Conservation (phyloP, 2,113 vertebrate genomes). For the Nesoenas mayeri region DNA sequence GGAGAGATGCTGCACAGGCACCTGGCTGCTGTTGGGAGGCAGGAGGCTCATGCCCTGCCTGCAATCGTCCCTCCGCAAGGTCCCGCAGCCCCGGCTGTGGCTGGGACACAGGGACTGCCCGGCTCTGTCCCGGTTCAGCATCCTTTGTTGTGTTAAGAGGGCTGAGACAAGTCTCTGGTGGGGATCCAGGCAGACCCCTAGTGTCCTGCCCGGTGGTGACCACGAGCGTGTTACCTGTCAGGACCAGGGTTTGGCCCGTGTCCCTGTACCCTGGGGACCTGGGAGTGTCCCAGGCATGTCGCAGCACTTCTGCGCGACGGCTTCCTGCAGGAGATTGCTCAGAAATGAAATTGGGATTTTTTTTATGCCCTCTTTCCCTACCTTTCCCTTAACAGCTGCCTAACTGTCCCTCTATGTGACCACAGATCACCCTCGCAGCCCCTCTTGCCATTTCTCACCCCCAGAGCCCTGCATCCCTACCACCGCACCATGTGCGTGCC, state of each 20-base stretch:
- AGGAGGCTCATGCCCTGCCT: background rate
- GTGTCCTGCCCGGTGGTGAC: background rate
- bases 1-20: background rate
- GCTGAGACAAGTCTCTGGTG: background rate
- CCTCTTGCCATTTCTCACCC: background rate
- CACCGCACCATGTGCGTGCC: accelerated
- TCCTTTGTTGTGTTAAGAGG: background rate
- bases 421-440: background rate
- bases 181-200: background rate
- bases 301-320: background rate
- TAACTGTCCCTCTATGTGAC: background rate
- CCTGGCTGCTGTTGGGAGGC: background rate
- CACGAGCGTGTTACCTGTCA: accelerated
- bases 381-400: background rate
- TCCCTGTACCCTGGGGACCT: background rate
- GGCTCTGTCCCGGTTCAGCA: background rate
- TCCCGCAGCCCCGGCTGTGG: background rate
- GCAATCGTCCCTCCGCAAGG: accelerated
- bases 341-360: background rate
- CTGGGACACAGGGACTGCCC: background rate
- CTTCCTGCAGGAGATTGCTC: background rate
- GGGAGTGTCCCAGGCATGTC: background rate
- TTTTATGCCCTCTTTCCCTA: background rate
- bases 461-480: background rate
- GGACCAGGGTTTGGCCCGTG: background rate